Conservation (phyloP, 1,140 invertebrate species). For the Neotoxoptera formosana region DNA sequence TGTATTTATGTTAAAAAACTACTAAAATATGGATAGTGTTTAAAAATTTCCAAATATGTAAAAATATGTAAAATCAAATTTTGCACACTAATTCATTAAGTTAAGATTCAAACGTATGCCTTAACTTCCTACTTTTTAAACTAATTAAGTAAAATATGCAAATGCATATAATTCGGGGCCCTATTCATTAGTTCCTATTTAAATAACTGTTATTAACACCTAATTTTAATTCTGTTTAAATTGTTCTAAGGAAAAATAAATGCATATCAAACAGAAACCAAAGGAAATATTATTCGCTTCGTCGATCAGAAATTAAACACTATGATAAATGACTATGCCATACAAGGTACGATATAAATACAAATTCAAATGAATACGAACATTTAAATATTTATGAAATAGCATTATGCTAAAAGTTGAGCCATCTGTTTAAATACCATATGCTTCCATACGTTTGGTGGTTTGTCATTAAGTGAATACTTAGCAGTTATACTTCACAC, state of each 20-base stretch:
- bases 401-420: background rate
- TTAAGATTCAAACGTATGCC: background rate
- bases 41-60: background rate
- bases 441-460: background rate
- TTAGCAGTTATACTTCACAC: background rate
- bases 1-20: background rate
- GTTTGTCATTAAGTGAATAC: background rate
- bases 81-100: background rate
- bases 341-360: background rate
- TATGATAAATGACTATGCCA: background rate
- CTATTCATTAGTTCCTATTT: background rate
- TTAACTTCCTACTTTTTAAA: background rate
- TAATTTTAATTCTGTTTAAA: background rate
- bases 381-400: background rate
- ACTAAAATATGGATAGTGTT: background rate
- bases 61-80: background rate
- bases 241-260: background rate
- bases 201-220: background rate
- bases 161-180: background rate
- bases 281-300: background rate
- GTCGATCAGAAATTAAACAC: background rate
- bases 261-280: background rate
- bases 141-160: background rate
- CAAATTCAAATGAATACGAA: background rate
- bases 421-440: slow-evolving; percentile 26